Percentiles rank a stretch among this genome's conserved stretches.
Evolutionary conservation across 2,113 vertebrate species (phyloP).

Genomic region (Sebastes schlegelii): DNA sequence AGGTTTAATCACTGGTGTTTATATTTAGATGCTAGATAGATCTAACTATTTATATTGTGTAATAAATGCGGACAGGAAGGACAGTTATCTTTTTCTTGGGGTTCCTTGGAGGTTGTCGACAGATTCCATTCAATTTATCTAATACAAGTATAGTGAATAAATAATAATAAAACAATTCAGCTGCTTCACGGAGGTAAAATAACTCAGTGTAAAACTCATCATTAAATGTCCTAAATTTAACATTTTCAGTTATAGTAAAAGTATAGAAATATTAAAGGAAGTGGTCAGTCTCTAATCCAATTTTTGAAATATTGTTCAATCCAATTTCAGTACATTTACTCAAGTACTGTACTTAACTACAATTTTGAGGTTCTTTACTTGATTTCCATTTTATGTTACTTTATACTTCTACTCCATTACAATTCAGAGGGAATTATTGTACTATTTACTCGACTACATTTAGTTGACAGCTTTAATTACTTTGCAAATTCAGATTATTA

Average conservation of each 20-base stretch:
- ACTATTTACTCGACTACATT: neutral
- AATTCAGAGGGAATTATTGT: neutral
- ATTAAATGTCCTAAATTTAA: neutral
- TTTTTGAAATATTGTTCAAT: neutral
- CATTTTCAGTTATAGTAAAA: too few species aligned
- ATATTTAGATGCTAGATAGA: neutral
- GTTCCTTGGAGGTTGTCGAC: neutral
- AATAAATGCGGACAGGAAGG: neutral
- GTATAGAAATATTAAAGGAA: too few species aligned
- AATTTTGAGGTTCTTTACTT: neutral
- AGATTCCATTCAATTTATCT: neutral
- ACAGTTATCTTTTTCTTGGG: neutral
- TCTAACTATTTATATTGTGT: neutral
- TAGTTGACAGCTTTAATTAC: neutral
- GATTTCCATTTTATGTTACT: neutral
- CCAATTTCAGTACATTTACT: too few species aligned
- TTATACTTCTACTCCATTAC: neutral
- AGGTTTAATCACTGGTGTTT: slow-evolving; percentile 3
- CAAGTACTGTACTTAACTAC: too few species aligned
- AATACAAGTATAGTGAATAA: neutral
- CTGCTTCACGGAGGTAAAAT: neutral
- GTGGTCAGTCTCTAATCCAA: neutral
- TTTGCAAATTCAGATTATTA: neutral
- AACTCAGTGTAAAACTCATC: neutral
- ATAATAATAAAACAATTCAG: neutral